phyloP scores from a whole-genome alignment of 2,797 vertebrate species.

The Triplophysa yarkandensis region DNA sequence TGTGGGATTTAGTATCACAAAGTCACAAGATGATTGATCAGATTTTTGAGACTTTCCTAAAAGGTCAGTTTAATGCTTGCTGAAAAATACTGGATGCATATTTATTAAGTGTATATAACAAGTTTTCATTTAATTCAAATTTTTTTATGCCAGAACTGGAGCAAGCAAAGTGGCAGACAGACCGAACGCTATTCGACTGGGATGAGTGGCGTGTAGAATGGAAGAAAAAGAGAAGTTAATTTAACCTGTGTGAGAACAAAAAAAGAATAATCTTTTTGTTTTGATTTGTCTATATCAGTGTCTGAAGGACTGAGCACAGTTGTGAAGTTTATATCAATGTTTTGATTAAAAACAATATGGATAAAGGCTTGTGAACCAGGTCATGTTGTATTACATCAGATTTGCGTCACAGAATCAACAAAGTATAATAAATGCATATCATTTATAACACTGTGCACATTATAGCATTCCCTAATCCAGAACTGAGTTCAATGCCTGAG shows the following conservation, averaged over 20 bases:
- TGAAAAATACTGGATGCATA: not conserved
- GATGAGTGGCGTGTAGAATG: constrained; percentile 88
- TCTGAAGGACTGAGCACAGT: not conserved
- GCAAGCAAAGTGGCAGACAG: constrained; percentile 78
- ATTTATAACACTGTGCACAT: not conserved
- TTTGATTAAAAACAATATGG: constrained; percentile 16
- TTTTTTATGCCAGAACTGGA: constrained; percentile 71
- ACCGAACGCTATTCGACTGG: constrained; percentile 81
- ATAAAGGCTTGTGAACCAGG: not conserved
- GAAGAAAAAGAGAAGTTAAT: constrained; percentile 78
- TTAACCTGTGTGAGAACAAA: not conserved
- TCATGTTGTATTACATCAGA: not conserved
- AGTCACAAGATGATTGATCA: constrained; percentile 70
- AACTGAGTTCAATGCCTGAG: not conserved
- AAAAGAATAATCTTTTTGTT: not conserved
- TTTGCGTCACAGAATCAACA: not conserved
- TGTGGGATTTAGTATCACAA: constrained; percentile 70
- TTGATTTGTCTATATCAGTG: not conserved
- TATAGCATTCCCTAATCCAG: not conserved
- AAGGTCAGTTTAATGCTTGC: constrained; percentile 61
- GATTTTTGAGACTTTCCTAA: constrained; percentile 69
- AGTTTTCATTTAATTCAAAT: not conserved
- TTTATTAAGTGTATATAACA: not conserved
- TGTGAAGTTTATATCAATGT: not conserved
- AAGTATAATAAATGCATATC: not conserved